These are phyloP conservation scores for Hiodon alosoides DNA, from an alignment of 2,113 vertebrate species.

Conservation along the genomic window DNA sequence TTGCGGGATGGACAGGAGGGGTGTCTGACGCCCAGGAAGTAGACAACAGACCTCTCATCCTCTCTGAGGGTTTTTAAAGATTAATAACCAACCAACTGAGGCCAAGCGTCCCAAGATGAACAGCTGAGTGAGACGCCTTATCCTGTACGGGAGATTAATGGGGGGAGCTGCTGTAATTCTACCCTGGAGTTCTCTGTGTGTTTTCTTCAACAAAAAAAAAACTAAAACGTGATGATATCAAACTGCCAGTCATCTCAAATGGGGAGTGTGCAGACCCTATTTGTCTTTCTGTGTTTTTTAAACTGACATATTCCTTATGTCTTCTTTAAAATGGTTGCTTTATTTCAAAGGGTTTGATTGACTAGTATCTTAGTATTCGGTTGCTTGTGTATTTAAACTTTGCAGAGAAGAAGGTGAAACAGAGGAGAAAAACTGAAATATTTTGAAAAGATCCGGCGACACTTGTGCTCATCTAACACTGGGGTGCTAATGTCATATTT, in stretches of 20 bases:
- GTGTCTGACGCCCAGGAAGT: too few relatives aligned
- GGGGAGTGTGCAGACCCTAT: neutral
- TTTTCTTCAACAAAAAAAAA: slow-evolving; percentile 33
- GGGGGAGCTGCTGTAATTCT: slow-evolving; percentile 62
- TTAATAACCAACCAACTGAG: slow-evolving; percentile 11
- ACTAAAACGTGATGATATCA: slow-evolving; percentile 10
- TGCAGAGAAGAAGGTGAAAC: neutral
- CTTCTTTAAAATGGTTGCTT: too few relatives aligned
- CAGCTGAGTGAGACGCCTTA: slow-evolving; percentile 60
- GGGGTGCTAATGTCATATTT: slow-evolving; percentile 8
- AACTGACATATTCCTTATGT: neutral
- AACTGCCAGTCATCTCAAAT: slow-evolving; percentile 15
- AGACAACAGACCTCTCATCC: slow-evolving; percentile 25
- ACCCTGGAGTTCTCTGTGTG: slow-evolving; percentile 47
- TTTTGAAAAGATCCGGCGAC: neutral
- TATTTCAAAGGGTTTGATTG: neutral
- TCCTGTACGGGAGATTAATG: slow-evolving; percentile 45
- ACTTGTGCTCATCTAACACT: neutral
- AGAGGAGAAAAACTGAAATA: neutral
- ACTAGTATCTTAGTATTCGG: neutral
- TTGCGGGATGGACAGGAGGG: too few relatives aligned
- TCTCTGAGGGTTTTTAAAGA: slow-evolving; percentile 26
- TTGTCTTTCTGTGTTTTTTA: neutral
- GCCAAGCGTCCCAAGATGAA: slow-evolving; percentile 40
- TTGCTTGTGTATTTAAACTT: neutral